Conservation (phyloP, 2,797 vertebrate genomes). For the Thripadectes ignobilis region DNA sequence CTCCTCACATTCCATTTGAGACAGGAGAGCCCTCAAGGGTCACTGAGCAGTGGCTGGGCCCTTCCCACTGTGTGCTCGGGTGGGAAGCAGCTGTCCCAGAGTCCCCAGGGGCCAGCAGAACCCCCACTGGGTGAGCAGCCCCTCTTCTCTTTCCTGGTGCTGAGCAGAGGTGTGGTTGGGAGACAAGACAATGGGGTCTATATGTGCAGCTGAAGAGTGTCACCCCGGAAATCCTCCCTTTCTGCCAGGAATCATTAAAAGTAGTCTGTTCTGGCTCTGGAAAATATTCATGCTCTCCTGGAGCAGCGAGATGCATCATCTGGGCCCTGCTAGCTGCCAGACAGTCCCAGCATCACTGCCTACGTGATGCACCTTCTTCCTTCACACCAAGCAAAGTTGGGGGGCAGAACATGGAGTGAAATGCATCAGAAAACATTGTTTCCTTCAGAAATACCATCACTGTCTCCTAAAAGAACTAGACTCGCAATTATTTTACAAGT, state of each 20-base stretch:
- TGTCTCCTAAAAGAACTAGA: neutral
- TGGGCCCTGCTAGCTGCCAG: neutral
- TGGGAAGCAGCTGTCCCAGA: neutral
- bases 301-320: neutral
- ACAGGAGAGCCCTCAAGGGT: neutral
- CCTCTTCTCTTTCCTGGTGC: neutral
- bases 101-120: neutral
- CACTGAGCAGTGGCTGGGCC: neutral
- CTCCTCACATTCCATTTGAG: neutral
- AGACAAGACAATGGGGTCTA: neutral
- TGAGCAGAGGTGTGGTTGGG: neutral
- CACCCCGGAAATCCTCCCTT: neutral
- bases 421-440: neutral
- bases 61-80: fast-evolving
- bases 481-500: neutral
- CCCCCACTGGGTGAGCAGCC: neutral
- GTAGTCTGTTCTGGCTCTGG: neutral
- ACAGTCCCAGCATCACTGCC: neutral
- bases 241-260: neutral
- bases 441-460: neutral
- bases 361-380: neutral
- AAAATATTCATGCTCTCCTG: neutral
- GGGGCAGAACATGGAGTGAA: neutral
- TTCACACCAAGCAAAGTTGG: neutral
- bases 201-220: neutral